Conservation (phyloP, 35 echinoderm and acorn worm species). For the Acanthaster planci region DNA sequence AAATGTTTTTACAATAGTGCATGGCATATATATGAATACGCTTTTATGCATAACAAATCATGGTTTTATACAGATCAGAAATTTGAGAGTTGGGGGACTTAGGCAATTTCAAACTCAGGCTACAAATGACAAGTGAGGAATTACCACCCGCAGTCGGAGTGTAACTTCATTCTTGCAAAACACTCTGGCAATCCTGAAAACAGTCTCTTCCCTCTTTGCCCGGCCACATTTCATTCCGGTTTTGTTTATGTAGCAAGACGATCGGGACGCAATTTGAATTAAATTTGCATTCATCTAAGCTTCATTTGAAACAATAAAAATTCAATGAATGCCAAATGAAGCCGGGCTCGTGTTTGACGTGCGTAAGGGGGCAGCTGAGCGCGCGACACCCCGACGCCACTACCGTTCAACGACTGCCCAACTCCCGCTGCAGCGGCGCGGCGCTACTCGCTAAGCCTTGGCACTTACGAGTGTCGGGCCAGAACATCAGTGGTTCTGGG, state of each 20-base stretch:
- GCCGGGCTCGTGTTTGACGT: slow-evolving; percentile 14
- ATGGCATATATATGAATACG: no score
- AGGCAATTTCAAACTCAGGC: no score
- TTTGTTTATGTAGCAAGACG: slow-evolving; percentile 13
- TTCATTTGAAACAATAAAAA: slow-evolving; percentile 33
- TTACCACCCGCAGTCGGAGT: no score
- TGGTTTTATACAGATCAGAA: no score
- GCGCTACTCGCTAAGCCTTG: background rate
- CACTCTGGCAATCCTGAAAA: background rate
- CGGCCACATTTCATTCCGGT: slow-evolving; percentile 1
- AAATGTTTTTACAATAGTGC: no score
- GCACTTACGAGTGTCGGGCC: background rate
- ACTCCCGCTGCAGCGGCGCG: background rate
- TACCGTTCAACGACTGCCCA: background rate
- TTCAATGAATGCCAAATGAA: slow-evolving; percentile 27
- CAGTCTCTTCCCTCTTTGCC: background rate
- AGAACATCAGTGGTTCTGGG: background rate
- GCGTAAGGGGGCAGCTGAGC: slow-evolving; percentile 20
- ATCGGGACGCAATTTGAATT: slow-evolving; percentile 10
- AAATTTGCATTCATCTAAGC: background rate
- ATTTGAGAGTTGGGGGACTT: no score
- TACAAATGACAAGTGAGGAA: no score
- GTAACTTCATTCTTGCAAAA: no score
- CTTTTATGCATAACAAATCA: no score
- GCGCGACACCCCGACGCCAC: slow-evolving; percentile 21